Base-by-base conservation (phyloP, 2,797 vertebrate species). In the Cossypha niveicapilla region DNA sequence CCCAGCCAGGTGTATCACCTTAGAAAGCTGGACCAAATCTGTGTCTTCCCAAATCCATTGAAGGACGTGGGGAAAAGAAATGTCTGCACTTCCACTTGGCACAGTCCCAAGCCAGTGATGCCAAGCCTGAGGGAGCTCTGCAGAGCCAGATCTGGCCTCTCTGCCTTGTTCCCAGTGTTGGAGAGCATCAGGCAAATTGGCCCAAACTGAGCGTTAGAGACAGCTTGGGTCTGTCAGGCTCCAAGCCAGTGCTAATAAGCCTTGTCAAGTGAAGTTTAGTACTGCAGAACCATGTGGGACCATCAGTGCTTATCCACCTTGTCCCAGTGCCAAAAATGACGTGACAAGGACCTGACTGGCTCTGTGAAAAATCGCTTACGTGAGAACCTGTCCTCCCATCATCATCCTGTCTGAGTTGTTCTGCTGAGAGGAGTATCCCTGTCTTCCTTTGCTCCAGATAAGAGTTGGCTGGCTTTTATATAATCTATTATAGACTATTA, bases 191-290 rank as follows among this genome's bases (percentile, higher is more conserved):
- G 21, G 35, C 10, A 14, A 4, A 51, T 63, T 30, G 50, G 54
- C 50, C 71, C 70, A 72, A 27, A 39, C 7, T 14, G 76, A 86
- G 22, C 22, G 2, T 7, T 42, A 9, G 79, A 50, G 72, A 77
- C 72, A 94, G 90, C 86, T 93, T 71, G 90, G 65, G 13, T 45
- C 70, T 94, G 61, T 94, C 68, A 61, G 92, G 93, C 92, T 94
- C 61, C 3, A 37, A 88, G 92, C 90, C 95, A 92, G 72, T 4
- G 60, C 65, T 94, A 83, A 91, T 86, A 83, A 92, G 72, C 37
- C 79, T 80, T 88, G 67, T 88, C 90, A 91, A 50, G 71, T 50
- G 9, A 53, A 80, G 57, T 67, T 85, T 6, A 79, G 87, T 13
- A 1, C 65, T 71, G 65, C 61, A 71, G 61, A 94, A 25, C 65